These are phyloP conservation scores for Melanargia galathea DNA, from an alignment of 2,888 invertebrate genomes.

Conservation along the genomic window DNA sequence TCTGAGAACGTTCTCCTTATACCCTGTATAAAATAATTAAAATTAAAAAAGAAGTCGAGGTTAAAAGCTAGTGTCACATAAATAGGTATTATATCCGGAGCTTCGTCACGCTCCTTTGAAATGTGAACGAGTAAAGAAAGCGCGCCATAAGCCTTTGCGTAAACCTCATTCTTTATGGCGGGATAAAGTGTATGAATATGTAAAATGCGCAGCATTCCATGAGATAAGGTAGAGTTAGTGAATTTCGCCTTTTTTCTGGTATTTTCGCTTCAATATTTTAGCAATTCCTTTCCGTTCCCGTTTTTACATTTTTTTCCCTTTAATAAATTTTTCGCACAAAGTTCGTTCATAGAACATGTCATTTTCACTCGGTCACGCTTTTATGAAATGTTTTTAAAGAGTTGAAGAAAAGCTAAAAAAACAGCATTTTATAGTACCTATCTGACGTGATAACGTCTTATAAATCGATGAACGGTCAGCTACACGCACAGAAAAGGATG, in stretches of 20 bases:
- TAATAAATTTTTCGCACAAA: background rate
- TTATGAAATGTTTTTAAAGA: too few species aligned
- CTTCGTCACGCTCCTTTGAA: background rate
- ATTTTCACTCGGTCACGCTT: background rate
- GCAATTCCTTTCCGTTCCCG: background rate
- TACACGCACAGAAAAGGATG: too few species aligned
- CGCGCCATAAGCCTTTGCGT: conserved; percentile 2
- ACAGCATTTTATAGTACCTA: too few species aligned
- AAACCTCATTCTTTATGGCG: background rate
- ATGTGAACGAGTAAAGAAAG: background rate
- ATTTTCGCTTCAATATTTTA: background rate
- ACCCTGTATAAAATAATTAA: too few species aligned
- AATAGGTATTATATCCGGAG: background rate
- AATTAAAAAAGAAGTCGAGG: too few species aligned
- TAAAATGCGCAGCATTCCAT: conserved; percentile 1
- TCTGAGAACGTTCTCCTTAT: too few species aligned
- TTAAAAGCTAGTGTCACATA: too few species aligned
- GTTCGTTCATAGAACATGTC: background rate
- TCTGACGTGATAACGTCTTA: too few species aligned
- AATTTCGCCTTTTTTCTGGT: background rate
- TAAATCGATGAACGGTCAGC: too few species aligned
- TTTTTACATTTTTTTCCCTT: background rate
- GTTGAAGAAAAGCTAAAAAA: too few species aligned
- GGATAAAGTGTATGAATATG: conserved; percentile 11
- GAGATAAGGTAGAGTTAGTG: conserved; percentile 8